Conservation (phyloP, 2,888 invertebrate species). For the Agrenia bidenticulata region DNA sequence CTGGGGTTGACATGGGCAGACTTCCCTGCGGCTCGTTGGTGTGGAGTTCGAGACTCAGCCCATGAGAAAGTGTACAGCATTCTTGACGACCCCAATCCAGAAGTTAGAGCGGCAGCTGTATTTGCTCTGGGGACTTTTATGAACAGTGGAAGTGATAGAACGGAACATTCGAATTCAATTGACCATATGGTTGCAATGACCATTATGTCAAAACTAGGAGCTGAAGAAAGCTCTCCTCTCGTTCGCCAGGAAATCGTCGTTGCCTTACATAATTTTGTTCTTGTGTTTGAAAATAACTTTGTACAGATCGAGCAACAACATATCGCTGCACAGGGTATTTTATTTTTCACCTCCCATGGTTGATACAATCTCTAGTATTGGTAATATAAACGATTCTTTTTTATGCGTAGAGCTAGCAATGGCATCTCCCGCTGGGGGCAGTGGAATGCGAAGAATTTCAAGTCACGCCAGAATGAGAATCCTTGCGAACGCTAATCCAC, state of each 20-base stretch:
- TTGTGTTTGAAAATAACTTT: conserved; percentile 85
- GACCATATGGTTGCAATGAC: conserved; percentile 90
- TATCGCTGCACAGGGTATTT: conserved; percentile 35
- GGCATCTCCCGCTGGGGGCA: conserved; percentile 42
- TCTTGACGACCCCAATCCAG: conserved; percentile 78
- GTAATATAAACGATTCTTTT: too few species aligned
- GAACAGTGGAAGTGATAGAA: conserved; percentile 76
- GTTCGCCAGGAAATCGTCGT: conserved; percentile 85
- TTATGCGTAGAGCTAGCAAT: conserved; percentile 31
- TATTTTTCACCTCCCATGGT: too few species aligned
- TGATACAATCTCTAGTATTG: neutral
- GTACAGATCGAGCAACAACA: conserved; percentile 63
- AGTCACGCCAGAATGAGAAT: conserved; percentile 59
- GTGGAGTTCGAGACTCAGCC: conserved; percentile 91
- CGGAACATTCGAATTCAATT: conserved; percentile 90
- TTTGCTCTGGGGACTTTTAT: conserved; percentile 94
- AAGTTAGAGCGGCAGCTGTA: conserved; percentile 90
- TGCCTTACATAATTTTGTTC: conserved; percentile 80
- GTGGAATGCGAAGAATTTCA: conserved; percentile 54
- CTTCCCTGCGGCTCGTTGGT: conserved; percentile 87
- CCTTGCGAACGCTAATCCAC: conserved; percentile 54
- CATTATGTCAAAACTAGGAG: conserved; percentile 70
- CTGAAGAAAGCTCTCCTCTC: conserved; percentile 81
- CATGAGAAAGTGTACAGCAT: conserved; percentile 88
- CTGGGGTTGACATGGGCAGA: conserved; percentile 88